These are phyloP conservation scores for Dorcus parallelipipedus DNA, from an alignment of 2,888 invertebrate species.

Conservation along the genomic window DNA sequence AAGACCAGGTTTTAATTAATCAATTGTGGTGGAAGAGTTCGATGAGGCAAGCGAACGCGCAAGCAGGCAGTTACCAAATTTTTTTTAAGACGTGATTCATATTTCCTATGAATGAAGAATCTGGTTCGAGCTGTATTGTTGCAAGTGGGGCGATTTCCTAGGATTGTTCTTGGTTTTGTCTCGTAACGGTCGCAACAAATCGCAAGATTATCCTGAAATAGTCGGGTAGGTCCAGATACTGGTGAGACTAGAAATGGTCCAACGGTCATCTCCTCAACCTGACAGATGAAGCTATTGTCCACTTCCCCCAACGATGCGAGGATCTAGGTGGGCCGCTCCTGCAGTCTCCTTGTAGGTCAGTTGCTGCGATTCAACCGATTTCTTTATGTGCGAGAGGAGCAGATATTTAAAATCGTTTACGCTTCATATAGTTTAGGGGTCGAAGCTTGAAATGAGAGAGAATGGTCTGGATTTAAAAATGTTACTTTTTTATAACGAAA, in stretches of 20 bases:
- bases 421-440: conserved; percentile 22
- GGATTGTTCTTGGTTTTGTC: background rate
- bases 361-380: conserved; percentile 27
- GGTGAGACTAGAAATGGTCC: conserved; percentile 28
- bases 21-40: no score
- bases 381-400: conserved; percentile 26
- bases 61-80: no score
- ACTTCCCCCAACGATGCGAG: conserved; percentile 29
- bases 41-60: no score
- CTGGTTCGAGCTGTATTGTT: no score
- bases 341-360: conserved; percentile 27
- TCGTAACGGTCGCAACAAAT: conserved; percentile 25
- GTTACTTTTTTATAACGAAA: no score
- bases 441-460: no score
- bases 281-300: conserved; percentile 31
- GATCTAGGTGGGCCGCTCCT: conserved; percentile 30
- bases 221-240: conserved; percentile 22
- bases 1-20: no score
- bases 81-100: no score
- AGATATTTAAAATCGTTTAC: conserved; percentile 28
- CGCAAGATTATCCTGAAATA: conserved; percentile 25
- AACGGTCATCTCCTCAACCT: conserved; percentile 31
- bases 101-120: no score
- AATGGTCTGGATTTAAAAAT: no score
- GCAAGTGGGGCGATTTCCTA: no score